Percentiles rank a stretch among this genome's conserved stretches.
Evolutionary conservation across 2,888 invertebrate species (phyloP).

Genomic region (Myathropa florea): DNA sequence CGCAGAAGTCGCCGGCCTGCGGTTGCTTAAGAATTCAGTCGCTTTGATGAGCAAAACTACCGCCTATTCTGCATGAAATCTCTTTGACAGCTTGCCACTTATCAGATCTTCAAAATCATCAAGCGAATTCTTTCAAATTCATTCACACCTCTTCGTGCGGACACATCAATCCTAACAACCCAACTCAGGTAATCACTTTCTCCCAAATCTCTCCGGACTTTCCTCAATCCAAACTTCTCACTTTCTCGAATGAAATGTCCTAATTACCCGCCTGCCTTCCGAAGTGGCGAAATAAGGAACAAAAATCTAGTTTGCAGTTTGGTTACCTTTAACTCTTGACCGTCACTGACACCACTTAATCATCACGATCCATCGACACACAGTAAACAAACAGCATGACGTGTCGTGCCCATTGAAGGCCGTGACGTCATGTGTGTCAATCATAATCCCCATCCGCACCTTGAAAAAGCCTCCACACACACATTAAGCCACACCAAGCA

Average conservation of each 20-base stretch:
- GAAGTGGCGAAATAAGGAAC: background rate
- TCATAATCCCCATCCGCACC: slow-evolving; percentile 23
- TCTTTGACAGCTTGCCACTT: background rate
- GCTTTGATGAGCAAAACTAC: too few species aligned
- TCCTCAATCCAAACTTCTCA: background rate
- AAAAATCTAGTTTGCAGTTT: background rate
- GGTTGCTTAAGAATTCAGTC: too few species aligned
- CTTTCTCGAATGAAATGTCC: background rate
- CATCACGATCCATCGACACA: background rate
- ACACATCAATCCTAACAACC: background rate
- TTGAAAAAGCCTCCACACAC: background rate
- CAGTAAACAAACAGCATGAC: background rate
- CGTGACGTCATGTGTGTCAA: slow-evolving; percentile 50
- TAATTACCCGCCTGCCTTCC: background rate
- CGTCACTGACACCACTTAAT: background rate
- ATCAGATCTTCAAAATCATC: background rate
- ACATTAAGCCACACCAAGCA: background rate
- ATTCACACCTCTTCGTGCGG: background rate
- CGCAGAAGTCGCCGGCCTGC: too few species aligned
- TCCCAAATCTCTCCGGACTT: background rate
- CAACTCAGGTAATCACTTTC: background rate
- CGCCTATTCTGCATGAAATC: too few species aligned
- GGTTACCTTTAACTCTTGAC: background rate
- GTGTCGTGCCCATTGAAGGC: slow-evolving; percentile 10
- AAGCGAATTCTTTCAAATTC: background rate